Conservation (phyloP, 2,797 vertebrate species). For the Acropternis orthonyx region DNA sequence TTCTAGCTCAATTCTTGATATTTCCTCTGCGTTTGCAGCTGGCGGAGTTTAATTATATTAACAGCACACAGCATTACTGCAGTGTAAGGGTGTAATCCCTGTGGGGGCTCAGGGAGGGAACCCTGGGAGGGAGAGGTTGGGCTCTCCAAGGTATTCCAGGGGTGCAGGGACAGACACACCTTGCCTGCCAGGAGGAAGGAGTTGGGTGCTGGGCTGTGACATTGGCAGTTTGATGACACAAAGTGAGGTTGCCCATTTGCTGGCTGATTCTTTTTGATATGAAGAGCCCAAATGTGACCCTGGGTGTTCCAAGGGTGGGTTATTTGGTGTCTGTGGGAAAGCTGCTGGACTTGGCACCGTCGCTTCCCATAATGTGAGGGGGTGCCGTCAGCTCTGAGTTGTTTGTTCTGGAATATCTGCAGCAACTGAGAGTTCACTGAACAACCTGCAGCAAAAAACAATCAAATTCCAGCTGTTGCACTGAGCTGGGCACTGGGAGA, state of each 20-base stretch:
- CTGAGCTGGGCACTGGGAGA: background rate
- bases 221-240: background rate
- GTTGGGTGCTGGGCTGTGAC: background rate
- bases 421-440: background rate
- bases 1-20: background rate
- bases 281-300: background rate
- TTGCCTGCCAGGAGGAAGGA: background rate
- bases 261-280: background rate
- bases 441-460: background rate
- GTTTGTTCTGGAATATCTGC: background rate
- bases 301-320: background rate
- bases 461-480: background rate
- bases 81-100: background rate
- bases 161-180: background rate
- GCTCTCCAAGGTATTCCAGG: background rate
- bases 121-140: background rate
- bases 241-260: background rate
- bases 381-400: accelerated
- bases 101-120: background rate
- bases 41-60: background rate
- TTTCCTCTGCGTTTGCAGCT: background rate
- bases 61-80: background rate
- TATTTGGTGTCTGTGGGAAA: background rate
- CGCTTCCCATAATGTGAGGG: accelerated
- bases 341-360: background rate